Percentiles rank a stretch among this genome's conserved stretches.
Conservation (phyloP, 2,888 invertebrate species). For the Bellardia bayeri region DNA sequence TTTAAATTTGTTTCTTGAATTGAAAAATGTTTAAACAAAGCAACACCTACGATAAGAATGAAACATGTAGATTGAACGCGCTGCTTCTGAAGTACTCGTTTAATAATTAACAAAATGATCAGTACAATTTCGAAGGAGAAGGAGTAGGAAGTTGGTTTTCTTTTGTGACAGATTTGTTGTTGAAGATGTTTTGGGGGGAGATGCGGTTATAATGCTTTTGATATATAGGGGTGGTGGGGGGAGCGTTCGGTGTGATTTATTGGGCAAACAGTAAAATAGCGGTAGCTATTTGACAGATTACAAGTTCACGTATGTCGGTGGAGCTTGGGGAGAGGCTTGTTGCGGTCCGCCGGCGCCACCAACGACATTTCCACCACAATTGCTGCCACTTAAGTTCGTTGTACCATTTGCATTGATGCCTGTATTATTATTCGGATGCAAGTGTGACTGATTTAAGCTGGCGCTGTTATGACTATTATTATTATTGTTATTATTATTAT, state of each 20-base stretch:
- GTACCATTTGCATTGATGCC: slow-evolving; percentile 54
- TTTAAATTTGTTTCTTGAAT: slow-evolving; percentile 44
- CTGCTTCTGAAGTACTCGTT: slow-evolving; percentile 39
- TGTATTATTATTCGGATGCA: slow-evolving; percentile 51
- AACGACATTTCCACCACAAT: slow-evolving; percentile 51
- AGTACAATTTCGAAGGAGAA: slow-evolving; percentile 36
- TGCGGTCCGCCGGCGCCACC: slow-evolving; percentile 78
- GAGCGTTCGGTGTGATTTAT: slow-evolving; percentile 13
- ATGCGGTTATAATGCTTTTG: slow-evolving; percentile 25
- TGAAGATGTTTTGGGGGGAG: slow-evolving; percentile 4
- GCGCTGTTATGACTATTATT: slow-evolving; percentile 37
- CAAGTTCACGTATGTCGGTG: slow-evolving; percentile 97
- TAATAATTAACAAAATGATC: slow-evolving; percentile 29
- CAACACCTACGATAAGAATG: slow-evolving; percentile 64
- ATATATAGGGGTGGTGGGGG: not conserved
- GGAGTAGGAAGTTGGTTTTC: slow-evolving; percentile 14
- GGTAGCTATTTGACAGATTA: slow-evolving; percentile 74
- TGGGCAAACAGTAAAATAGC: slow-evolving; percentile 18
- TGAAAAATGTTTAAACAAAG: slow-evolving; percentile 37
- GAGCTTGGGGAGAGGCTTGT: slow-evolving; percentile 90
- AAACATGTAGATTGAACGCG: slow-evolving; percentile 33
- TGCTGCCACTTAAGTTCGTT: slow-evolving; percentile 58
- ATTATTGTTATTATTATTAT: slow-evolving; percentile 29
- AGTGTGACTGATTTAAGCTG: slow-evolving; percentile 43
- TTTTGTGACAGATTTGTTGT: slow-evolving; percentile 17